These are phyloP conservation scores for Dreissena polymorpha DNA, from an alignment of 1,140 invertebrate genomes.

Conservation along the genomic window DNA sequence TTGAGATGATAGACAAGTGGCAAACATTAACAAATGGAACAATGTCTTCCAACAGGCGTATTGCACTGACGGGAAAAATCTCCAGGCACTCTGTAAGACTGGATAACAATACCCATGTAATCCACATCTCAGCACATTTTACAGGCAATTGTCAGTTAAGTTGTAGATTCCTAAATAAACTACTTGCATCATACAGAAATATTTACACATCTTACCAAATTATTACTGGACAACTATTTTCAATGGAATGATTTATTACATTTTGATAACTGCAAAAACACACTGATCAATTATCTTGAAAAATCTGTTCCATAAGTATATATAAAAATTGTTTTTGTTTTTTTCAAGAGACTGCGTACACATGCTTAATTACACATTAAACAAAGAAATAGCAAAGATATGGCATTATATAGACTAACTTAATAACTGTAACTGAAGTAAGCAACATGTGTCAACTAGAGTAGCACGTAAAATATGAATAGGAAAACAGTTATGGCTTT, in stretches of 20 bases:
- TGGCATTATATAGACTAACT: conserved; percentile 26
- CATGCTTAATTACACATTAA: neutral
- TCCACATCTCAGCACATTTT: no score
- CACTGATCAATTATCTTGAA: neutral
- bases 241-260: no score
- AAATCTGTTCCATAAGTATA: neutral
- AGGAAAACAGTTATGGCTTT: conserved; percentile 49
- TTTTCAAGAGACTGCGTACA: neutral
- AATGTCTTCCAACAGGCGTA: conserved; percentile 42
- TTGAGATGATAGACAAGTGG: conserved; percentile 6
- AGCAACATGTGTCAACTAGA: conserved; percentile 37
- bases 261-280: no score
- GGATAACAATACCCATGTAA: no score
- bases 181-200: no score
- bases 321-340: conserved; percentile 10
- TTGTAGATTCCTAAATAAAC: no score
- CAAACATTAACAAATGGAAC: neutral
- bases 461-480: conserved; percentile 45
- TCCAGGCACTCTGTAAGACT: neutral
- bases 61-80: conserved; percentile 46
- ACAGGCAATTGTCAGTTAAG: no score
- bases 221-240: no score
- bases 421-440: no score
- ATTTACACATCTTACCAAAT: no score
- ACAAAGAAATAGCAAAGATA: conserved; percentile 29